Base-by-base conservation (phyloP, 2,113 vertebrate species). In the Onychorhynchus coronatus region DNA sequence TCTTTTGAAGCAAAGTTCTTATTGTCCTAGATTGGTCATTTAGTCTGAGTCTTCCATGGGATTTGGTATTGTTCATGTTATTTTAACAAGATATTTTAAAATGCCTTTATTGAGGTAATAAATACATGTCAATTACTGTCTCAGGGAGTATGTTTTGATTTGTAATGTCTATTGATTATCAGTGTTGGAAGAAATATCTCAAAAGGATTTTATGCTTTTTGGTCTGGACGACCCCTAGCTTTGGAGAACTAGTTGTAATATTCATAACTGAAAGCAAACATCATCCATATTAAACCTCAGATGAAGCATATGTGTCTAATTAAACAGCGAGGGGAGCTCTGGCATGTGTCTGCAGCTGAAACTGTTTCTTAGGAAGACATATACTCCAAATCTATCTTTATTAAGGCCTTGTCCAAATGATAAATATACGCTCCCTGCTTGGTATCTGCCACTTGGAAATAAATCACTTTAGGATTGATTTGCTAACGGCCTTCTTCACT, bases 381-480 rank as follows among this genome's bases (percentile, higher is more conserved):
- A 78, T 61, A 95, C 97, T 97, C 95, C 12, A 12, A 98, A 98
- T 98, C 98, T 98, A 96, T 98, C 98, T 98, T 98, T 98, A 98
- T 98, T 98, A 98, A 98, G 97, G 96, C 93, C 98, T 98, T 98
- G 98, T 98, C 98, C 96, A 97, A 97, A 98, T 98, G 98, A 98
- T 98, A 98, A 98, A 98, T 98, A 97, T 91, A 95, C 8, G 77
- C 94, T 98, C 97, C 95, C 94, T 97, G 63, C 91, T 97, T 97
- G 97, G 95, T 98, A 96, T 97, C 98, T 98, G 97, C 96, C 97
- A 96, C 93, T 97, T 97, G 97, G 96, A 98, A 98, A 98, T 98
- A 97, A 98, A 98, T 98, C 97, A 98, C 97, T 98, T 98, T 97
- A 98, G 97, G 97, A 98, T 98, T 98, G 98, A 98, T 98, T 98